phyloP scores from a whole-genome alignment of 2,797 vertebrate species.

The Knipowitschia caucasica region DNA sequence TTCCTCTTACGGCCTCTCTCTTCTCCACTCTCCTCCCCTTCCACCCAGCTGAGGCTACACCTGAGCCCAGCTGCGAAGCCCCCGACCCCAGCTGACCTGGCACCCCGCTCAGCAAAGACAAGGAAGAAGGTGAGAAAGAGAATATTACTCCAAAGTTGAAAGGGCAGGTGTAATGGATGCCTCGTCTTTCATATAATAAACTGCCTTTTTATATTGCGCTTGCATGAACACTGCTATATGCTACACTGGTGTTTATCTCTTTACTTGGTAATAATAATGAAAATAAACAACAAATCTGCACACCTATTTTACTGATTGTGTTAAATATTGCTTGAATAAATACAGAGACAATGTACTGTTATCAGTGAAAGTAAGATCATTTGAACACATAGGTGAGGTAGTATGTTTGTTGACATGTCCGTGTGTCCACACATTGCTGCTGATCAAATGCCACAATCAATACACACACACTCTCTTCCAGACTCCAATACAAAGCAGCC shows the following conservation, averaged over 20 bases:
- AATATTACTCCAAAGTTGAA: neutral
- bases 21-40: slow-evolving; percentile 23
- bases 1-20: slow-evolving; percentile 22
- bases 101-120: slow-evolving; percentile 41
- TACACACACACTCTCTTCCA: slow-evolving; percentile 41
- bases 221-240: neutral
- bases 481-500: slow-evolving; percentile 49
- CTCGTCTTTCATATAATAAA: neutral
- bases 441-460: slow-evolving; percentile 64
- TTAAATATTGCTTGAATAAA: neutral
- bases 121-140: slow-evolving; percentile 41
- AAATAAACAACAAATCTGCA: neutral
- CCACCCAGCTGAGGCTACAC: slow-evolving; percentile 75
- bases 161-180: slow-evolving; percentile 10
- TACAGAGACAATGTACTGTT: no score
- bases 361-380: no score
- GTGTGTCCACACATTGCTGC: slow-evolving; percentile 27
- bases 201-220: slow-evolving; percentile 2
- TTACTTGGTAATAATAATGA: no score
- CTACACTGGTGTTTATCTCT: slow-evolving; percentile 24
- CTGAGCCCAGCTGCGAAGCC: slow-evolving; percentile 73
- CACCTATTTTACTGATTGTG: neutral
- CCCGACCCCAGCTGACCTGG: slow-evolving; percentile 67
- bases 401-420: slow-evolving; percentile 7
- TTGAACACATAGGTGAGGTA: no score